Conservation (phyloP, 2,888 invertebrate species). For the Xylota segnis region DNA sequence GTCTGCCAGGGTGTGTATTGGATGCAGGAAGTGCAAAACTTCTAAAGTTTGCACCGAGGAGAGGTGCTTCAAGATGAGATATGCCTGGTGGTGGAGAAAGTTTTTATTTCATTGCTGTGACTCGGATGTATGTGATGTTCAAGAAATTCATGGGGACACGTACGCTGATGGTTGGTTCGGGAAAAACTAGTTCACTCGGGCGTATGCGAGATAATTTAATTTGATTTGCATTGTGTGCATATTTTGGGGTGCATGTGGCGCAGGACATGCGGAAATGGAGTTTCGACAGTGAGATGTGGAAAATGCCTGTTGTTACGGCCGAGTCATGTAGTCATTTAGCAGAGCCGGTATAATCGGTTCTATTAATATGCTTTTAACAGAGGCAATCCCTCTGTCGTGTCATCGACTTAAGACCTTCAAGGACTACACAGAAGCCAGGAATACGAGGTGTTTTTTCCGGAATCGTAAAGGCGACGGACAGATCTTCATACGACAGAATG, state of each 20-base stretch:
- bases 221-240: slow-evolving; percentile 42
- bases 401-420: no score
- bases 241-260: not conserved
- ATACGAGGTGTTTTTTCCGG: no score
- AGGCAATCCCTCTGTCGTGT: no score
- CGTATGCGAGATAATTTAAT: slow-evolving; percentile 64
- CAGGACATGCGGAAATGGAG: not conserved
- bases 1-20: slow-evolving; percentile 20
- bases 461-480: no score
- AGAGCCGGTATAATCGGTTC: no score
- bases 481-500: no score
- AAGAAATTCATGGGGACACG: slow-evolving; percentile 3
- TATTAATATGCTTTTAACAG: no score
- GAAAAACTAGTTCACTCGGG: slow-evolving; percentile 60
- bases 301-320: no score
- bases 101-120: slow-evolving; percentile 54
- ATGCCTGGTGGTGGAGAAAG: slow-evolving; percentile 42
- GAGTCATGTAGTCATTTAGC: no score
- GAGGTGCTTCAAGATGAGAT: slow-evolving; percentile 39
- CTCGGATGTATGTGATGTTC: slow-evolving; percentile 56
- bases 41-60: slow-evolving; percentile 43
- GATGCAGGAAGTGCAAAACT: slow-evolving; percentile 47
- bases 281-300: not conserved
- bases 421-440: no score
- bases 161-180: slow-evolving; percentile 15